These are phyloP conservation scores for Arrhopalites spinosus DNA, from an alignment of 2,888 invertebrate genomes.

Conservation along the genomic window DNA sequence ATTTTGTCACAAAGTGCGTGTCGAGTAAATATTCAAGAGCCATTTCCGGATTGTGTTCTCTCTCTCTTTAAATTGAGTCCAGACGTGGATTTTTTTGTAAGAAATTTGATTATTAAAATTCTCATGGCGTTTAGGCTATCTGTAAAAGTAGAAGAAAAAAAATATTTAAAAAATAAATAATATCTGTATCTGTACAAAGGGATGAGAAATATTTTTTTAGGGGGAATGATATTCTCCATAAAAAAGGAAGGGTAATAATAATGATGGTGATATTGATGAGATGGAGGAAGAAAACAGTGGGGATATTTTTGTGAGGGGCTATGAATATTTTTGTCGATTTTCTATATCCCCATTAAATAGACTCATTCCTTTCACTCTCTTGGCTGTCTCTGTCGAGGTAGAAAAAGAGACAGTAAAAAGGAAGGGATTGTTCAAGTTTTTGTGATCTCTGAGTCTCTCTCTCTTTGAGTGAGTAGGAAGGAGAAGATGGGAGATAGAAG, in stretches of 20 bases:
- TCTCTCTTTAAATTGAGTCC: too few relatives aligned
- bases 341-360: neutral
- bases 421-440: neutral
- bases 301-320: constrained; percentile 15
- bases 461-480: too few relatives aligned
- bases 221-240: neutral
- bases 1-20: neutral
- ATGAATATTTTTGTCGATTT: constrained; percentile 24
- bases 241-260: neutral
- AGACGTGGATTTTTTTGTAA: too few relatives aligned
- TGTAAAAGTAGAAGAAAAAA: too few relatives aligned
- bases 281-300: constrained; percentile 14
- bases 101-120: too few relatives aligned
- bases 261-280: neutral
- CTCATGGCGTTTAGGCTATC: too few relatives aligned
- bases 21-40: neutral
- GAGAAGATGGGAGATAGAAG: neutral
- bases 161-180: too few relatives aligned
- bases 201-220: too few relatives aligned
- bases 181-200: too few relatives aligned
- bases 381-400: neutral
- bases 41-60: too few relatives aligned
- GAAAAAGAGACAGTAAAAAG: neutral
- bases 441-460: neutral
- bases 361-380: neutral